phyloP scores from a whole-genome alignment of 2,113 vertebrate species.

The Cyphomyrus discorhynchus region DNA sequence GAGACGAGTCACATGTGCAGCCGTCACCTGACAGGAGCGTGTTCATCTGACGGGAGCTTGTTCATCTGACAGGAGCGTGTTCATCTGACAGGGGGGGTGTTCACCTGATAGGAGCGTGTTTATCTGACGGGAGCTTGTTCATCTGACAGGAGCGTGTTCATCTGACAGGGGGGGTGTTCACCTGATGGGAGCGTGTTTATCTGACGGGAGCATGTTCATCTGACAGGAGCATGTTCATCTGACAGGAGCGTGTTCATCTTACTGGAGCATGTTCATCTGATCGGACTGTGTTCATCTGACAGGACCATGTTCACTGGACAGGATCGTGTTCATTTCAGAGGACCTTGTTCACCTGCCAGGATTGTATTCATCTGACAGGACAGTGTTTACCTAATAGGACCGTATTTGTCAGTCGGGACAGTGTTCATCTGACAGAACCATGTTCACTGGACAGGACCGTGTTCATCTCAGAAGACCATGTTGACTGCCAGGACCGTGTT shows the following conservation, averaged over 20 bases:
- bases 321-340: too few species aligned
- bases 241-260: fast-evolving
- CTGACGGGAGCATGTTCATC: fast-evolving
- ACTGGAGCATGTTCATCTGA: too few species aligned
- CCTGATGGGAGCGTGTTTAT: fast-evolving
- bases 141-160: too few species aligned
- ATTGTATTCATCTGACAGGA: not conserved
- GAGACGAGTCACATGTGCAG: not conserved
- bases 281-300: fast-evolving
- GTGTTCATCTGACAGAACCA: too few species aligned
- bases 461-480: too few species aligned
- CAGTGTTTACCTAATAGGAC: fast-evolving
- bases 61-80: not conserved
- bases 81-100: not conserved
- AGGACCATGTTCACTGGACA: too few species aligned
- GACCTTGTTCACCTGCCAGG: too few species aligned
- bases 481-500: too few species aligned
- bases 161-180: too few species aligned
- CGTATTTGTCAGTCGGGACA: fast-evolving
- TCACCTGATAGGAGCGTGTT: not conserved
- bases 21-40: not conserved
- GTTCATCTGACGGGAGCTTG: not conserved
- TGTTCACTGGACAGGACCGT: too few species aligned
- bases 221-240: too few species aligned
- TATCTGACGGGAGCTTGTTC: too few species aligned